These are phyloP conservation scores for Ptychochromis oligacanthus DNA, from an alignment of 2,113 vertebrate genomes.

Conservation along the genomic window DNA sequence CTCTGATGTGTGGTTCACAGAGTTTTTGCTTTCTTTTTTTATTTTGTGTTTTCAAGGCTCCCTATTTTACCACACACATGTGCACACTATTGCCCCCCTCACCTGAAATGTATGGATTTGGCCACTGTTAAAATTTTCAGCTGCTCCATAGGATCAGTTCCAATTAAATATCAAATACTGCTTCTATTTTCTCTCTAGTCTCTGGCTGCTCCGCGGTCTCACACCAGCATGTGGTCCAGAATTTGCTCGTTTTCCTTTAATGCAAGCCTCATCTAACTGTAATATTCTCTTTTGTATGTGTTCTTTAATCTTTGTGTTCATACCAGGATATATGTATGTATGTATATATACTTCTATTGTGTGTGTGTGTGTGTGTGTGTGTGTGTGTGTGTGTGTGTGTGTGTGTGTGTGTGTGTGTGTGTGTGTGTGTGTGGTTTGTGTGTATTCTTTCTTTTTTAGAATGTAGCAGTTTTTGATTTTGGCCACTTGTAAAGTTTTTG, in stretches of 20 bases:
- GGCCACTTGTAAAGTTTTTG: too few relatives aligned
- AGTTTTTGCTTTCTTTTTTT: neutral
- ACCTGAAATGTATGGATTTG: constrained; percentile 60
- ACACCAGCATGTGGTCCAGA: constrained; percentile 31
- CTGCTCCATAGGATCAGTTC: constrained; percentile 67
- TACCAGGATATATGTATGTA: too few relatives aligned
- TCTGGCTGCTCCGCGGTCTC: constrained; percentile 25
- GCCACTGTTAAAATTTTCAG: constrained; percentile 51
- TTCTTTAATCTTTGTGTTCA: constrained; percentile 12
- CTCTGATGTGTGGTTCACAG: constrained; percentile 30
- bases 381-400: too few relatives aligned
- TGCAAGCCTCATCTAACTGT: neutral
- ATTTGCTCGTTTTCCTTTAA: neutral
- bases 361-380: too few relatives aligned
- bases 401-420: too few relatives aligned
- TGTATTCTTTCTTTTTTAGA: too few relatives aligned
- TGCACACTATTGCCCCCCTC: neutral
- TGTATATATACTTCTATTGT: neutral
- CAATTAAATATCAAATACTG: constrained; percentile 73
- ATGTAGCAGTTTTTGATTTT: too few relatives aligned
- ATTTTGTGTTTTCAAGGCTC: neutral
- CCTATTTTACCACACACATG: neutral
- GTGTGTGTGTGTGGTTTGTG: too few relatives aligned
- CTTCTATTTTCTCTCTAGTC: constrained; percentile 45
- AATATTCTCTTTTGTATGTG: constrained; percentile 13